Base-by-base conservation (phyloP, 2,888 invertebrate genomes). In the Leucozona laternaria region DNA sequence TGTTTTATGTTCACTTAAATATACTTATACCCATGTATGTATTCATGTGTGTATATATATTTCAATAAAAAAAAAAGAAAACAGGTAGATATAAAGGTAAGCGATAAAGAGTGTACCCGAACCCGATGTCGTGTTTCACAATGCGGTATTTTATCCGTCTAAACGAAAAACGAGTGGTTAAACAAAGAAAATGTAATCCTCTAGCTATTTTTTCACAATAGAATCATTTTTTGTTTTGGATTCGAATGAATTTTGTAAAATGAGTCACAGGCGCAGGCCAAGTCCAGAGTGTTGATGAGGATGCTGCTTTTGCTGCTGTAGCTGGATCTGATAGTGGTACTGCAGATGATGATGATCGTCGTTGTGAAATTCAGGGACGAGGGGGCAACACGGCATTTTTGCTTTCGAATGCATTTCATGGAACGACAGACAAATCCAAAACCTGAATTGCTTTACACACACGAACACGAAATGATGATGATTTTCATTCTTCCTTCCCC, bases 341-440 rank as follows among this genome's bases (percentile, higher is more conserved):
- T 81, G 82, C 78, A 55, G 78, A 10, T 66, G 76, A 66, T 25
- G 84, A 73, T 77, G 57, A 53, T 71, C 3, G 28, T 66, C 73
- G 70, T 73, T 70, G 55, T 70, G 73, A 58, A 70, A 77, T 71
- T 62, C 45, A 66, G 77, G 62, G 34, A 86, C 37, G 37, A 78
- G 57, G 34, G 75, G 77, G 82, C 82, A 79, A 87, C 83, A 83
- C 76, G 79, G 86, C 82, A 87, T 82, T 82, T 86, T 87, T 82
- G 86, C 86, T 82, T 87, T 87, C 86, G 76, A 83, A 82, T 87
- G 87, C 87, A 83, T 83, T 83, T 83, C 72, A 76, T 79, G 81
- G 86, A 86, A 86, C 66, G 64, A 64, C 60, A 70, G 75, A 73
- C 73, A 79, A 78, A 76, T 76, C 70, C 57, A 86, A 85, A 86